Evolutionary conservation across 2,113 vertebrate genomes (phyloP), one percentile per base, ranked within the genome.

Genomic region (Podarcis raffonei): DNA sequence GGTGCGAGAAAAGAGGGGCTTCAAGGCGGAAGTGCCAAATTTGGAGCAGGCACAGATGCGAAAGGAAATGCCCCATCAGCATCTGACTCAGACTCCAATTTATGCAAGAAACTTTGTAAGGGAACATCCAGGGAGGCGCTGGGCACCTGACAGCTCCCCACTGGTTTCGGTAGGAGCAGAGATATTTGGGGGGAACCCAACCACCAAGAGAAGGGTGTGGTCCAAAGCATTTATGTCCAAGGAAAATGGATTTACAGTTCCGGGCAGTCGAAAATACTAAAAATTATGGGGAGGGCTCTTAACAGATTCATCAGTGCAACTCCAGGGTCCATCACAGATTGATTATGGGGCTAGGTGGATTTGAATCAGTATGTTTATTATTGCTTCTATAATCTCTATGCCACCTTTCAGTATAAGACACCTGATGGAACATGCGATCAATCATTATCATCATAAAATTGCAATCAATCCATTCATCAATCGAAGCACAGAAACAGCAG

Each of bases 1-100:
- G 0, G 18, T 0, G 12, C 35, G 9, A 35, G 20, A 37, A 87
- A 1, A 68, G 48, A 20, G 0, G 72, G 90, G 92, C 94, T 93
- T 93, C 94, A 91, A 92, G 90, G 66, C 1, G 18, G 88, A 93
- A 89, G 90, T 93, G 93, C 91, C 90, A 92, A 71, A 95, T 92
- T 1, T 37, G 88, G 82, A 92, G 89, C 93, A 87, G 85, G 86
- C 11, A 87, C 91, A 92, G 94, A 93, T 81, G 89, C 1, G 0
- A 78, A 23, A 89, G 84, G 85, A 92, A 74, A n/a, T 74, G 71
- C 71, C 71, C 30, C 30, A 74, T 74, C 71, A 74, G 71, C 87
- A 90, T 20, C 84, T 77, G 86, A 91, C 89, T 93, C 88, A 88
- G 89, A 35, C 53, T 86, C 75, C 90, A 92, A 90, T 91, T 91